A percentile compares a stretch with the other conserved stretches of the same genome.
These are phyloP conservation scores for Haliclona indistincta DNA, from an alignment of 37 sponge, comb jelly and placozoan genomes.

Conservation along the genomic window DNA sequence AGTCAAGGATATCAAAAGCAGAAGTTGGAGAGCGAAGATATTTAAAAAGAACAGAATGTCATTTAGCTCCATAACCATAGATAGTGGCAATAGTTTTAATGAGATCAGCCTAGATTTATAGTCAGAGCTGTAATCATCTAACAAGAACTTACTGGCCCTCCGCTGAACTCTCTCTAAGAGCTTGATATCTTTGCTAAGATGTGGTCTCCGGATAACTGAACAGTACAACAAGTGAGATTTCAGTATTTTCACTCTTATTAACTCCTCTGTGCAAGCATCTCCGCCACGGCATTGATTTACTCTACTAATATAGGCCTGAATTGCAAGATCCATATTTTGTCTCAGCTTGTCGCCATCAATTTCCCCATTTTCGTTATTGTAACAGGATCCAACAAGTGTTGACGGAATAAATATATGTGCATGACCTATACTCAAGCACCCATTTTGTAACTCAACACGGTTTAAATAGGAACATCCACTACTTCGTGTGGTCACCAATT, in stretches of 20 bases:
- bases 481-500: constrained; percentile 15
- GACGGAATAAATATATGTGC: constrained; percentile 42
- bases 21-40: too few species aligned
- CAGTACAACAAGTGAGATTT: too few species aligned
- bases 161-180: too few species aligned
- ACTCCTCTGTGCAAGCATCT: constrained; percentile 23
- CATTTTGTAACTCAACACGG: constrained; percentile 38
- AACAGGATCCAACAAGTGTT: constrained; percentile 30
- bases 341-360: constrained; percentile 1
- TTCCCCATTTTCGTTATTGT: constrained; percentile 13
- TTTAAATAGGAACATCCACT: constrained; percentile 31
- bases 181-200: too few species aligned
- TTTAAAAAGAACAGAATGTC: too few species aligned
- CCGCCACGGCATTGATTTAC: constrained; percentile 46
- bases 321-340: constrained; percentile 31
- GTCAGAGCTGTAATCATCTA: too few species aligned
- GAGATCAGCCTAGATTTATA: too few species aligned
- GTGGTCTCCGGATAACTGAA: too few species aligned
- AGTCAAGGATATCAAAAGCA: too few species aligned
- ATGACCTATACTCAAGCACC: constrained; percentile 27
- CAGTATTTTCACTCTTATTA: constrained; percentile 16
- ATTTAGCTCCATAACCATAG: too few species aligned
- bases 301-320: constrained; percentile 27
- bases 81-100: too few species aligned
- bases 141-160: too few species aligned